Conservation (phyloP, 2,113 vertebrate genomes). For the Nettapus auritus region DNA sequence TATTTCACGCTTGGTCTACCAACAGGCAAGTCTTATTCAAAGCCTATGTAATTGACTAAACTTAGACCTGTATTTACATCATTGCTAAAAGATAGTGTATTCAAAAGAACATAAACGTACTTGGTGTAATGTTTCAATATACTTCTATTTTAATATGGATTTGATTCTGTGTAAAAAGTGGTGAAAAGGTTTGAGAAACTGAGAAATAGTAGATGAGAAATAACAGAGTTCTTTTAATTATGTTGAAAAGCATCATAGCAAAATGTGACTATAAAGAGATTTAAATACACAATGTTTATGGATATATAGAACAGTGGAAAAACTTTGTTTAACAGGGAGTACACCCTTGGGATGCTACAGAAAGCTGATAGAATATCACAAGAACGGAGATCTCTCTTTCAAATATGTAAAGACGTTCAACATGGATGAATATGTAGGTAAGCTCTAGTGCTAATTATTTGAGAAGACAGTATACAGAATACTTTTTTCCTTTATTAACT, state of each 20-base stretch:
- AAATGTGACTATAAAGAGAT: background rate
- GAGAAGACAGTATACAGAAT: background rate
- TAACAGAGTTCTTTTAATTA: background rate
- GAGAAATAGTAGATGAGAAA: background rate
- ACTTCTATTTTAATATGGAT: background rate
- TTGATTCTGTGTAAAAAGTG: background rate
- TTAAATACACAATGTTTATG: background rate
- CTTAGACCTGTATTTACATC: background rate
- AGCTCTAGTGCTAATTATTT: constrained; percentile 29
- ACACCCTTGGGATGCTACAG: constrained; percentile 85
- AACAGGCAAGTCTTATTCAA: constrained; percentile 83
- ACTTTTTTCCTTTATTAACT: background rate
- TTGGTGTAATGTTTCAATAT: background rate
- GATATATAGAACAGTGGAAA: background rate
- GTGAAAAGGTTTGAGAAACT: background rate
- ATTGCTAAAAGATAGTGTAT: background rate
- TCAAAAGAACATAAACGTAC: background rate
- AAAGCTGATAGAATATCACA: constrained; percentile 87
- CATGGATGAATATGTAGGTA: constrained; percentile 89
- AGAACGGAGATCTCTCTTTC: constrained; percentile 83
- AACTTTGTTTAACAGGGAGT: constrained; percentile 78
- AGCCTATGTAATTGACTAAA: background rate
- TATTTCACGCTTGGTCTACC: constrained; percentile 94
- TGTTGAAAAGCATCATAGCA: background rate
- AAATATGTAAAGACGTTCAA: constrained; percentile 88